Percentiles rank a stretch among this genome's conserved stretches.
These are phyloP conservation scores for Troglohyphantes excavatus DNA, from an alignment of 2,888 invertebrate genomes.

Conservation along the genomic window DNA sequence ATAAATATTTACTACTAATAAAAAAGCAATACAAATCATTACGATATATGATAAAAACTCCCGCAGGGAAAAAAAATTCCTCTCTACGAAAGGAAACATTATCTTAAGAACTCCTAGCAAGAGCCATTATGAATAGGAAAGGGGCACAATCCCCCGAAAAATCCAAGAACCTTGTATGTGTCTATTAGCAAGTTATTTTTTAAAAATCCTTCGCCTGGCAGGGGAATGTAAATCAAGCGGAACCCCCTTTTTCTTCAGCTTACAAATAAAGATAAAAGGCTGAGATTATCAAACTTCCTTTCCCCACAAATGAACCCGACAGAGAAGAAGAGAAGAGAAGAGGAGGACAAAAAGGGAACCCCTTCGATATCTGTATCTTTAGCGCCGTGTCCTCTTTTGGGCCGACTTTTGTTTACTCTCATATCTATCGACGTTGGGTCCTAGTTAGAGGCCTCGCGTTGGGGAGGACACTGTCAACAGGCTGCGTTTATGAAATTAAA, in stretches of 20 bases:
- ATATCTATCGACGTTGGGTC: constrained; percentile 67
- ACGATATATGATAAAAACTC: no score
- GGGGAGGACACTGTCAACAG: constrained; percentile 66
- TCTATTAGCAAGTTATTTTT: constrained; percentile 69
- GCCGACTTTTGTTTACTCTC: constrained; percentile 66
- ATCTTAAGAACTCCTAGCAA: neutral
- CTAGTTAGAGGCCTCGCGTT: constrained; percentile 59
- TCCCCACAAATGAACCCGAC: neutral
- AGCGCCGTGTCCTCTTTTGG: constrained; percentile 25
- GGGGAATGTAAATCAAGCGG: constrained; percentile 42
- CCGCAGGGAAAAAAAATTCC: neutral
- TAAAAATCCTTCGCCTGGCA: constrained; percentile 23
- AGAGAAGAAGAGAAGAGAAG: neutral
- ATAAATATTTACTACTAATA: no score
- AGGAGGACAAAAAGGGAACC: constrained; percentile 34
- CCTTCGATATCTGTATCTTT: constrained; percentile 37
- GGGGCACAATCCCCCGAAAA: neutral
- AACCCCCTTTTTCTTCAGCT: constrained; percentile 65
- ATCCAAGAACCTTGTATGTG: constrained; percentile 36
- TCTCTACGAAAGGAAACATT: neutral
- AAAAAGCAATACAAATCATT: no score
- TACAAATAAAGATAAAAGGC: constrained; percentile 70
- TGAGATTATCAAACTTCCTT: constrained; percentile 20
- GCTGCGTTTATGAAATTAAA: constrained; percentile 25
- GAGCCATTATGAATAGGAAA: neutral